Conservation (phyloP, 2,888 invertebrate genomes). For the Eupithecia vulgata region DNA sequence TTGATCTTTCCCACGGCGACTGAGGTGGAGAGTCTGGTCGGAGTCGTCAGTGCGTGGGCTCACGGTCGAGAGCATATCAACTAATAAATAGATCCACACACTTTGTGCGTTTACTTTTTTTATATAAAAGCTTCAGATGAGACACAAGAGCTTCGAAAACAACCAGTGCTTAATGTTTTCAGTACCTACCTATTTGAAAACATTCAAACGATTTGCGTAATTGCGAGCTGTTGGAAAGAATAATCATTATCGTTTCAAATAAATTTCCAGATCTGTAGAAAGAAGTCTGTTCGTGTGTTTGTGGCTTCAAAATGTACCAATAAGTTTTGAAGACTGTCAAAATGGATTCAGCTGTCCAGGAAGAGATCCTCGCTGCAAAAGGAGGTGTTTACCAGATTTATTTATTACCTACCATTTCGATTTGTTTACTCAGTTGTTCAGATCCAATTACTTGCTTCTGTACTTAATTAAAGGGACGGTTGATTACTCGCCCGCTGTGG, state of each 20-base stretch:
- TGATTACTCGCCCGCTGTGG: slow-evolving; percentile 84
- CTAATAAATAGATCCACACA: not conserved
- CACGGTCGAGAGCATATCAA: not conserved
- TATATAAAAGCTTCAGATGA: not conserved
- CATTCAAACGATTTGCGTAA: not conserved
- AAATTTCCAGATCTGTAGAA: no score
- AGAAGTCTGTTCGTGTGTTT: not conserved
- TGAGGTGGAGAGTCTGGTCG: not conserved
- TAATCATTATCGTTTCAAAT: not conserved
- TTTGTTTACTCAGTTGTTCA: slow-evolving; percentile 84
- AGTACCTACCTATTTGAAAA: not conserved
- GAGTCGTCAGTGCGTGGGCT: not conserved
- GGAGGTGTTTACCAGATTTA: slow-evolving; percentile 83
- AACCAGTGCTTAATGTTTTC: not conserved
- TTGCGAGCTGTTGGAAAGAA: not conserved
- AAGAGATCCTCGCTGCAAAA: slow-evolving; percentile 59
- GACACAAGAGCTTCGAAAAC: not conserved
- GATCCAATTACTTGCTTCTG: slow-evolving; percentile 85
- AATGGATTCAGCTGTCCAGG: slow-evolving; percentile 50
- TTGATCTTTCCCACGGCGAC: not conserved
- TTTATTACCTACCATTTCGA: slow-evolving; percentile 83
- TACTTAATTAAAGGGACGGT: slow-evolving; percentile 85
- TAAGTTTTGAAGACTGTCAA: slow-evolving; percentile 15
- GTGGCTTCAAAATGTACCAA: not conserved
- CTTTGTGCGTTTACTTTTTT: not conserved